Percentiles rank a stretch among this genome's conserved stretches.
Conservation (phyloP, 2,888 invertebrate genomes). For the Cephus spinipes region DNA sequence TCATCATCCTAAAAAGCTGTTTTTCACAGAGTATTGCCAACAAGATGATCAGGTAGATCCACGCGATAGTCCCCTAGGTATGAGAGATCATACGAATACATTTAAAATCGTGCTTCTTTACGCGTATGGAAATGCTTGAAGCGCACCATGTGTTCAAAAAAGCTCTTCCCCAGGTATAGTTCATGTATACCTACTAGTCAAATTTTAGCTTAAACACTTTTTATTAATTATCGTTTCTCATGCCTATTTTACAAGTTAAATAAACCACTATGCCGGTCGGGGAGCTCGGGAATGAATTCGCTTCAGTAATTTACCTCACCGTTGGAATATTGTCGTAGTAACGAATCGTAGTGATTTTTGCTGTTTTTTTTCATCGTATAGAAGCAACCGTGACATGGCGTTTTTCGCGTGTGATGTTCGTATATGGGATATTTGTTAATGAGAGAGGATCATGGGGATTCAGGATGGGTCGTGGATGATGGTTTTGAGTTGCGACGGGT, state of each 20-base stretch:
- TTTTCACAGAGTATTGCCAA: not conserved
- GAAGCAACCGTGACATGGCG: not conserved
- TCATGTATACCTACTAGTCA: constrained; percentile 16
- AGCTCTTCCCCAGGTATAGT: not conserved
- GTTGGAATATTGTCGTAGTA: constrained; percentile 46
- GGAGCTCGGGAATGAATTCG: constrained; percentile 34
- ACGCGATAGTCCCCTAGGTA: not conserved
- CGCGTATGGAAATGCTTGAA: not conserved
- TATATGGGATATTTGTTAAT: constrained; percentile 32
- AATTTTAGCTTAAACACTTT: constrained; percentile 33
- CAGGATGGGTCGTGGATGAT: constrained; percentile 45
- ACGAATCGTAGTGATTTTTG: constrained; percentile 36
- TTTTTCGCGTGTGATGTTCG: not conserved
- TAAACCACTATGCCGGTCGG: constrained; percentile 43
- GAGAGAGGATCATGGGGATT: constrained; percentile 36
- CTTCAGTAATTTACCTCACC: constrained; percentile 31
- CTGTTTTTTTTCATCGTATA: not conserved
- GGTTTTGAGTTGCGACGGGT: constrained; percentile 34
- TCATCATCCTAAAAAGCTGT: not conserved
- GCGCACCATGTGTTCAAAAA: not conserved
- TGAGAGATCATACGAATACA: not conserved
- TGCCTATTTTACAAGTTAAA: constrained; percentile 54
- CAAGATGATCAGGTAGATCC: not conserved
- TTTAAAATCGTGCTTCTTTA: not conserved
- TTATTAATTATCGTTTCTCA: constrained; percentile 43